Conservation (phyloP, 2,113 vertebrate species). For the Clarias magur region DNA sequence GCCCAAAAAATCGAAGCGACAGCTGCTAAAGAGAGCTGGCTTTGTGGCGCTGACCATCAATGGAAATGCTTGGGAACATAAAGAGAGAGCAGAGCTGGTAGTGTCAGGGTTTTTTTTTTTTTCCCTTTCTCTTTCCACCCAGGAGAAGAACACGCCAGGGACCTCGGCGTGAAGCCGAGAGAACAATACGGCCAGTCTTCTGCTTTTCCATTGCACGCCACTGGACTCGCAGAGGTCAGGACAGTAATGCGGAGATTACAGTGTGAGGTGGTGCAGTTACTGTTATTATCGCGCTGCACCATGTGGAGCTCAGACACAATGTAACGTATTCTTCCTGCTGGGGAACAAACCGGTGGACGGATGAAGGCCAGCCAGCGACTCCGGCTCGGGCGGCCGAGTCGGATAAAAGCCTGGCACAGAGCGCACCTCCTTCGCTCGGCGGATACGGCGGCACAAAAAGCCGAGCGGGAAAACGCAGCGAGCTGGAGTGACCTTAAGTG, state of each 20-base stretch:
- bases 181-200: conserved; percentile 47
- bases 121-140: not conserved
- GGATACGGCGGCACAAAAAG: conserved; percentile 1
- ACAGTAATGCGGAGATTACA: conserved; percentile 59
- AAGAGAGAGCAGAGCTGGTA: conserved; percentile 35
- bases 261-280: conserved; percentile 26
- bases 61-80: conserved; percentile 24
- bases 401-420: not conserved
- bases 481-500: conserved; percentile 2
- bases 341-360: conserved; percentile 2
- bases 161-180: conserved; percentile 39
- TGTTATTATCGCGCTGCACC: conserved; percentile 41
- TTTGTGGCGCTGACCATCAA: conserved; percentile 47
- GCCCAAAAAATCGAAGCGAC: conserved; percentile 55
- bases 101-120: conserved; percentile 2
- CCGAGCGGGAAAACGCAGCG: conserved; percentile 1
- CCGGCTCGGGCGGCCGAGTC: not conserved
- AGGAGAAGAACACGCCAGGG: conserved; percentile 45
- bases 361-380: not conserved
- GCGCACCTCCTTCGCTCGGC: not conserved
- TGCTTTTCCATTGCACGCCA: conserved; percentile 19
- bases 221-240: conserved; percentile 46
- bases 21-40: conserved; percentile 42
- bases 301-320: conserved; percentile 29
- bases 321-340: conserved; percentile 29